A percentile compares a stretch with the other conserved stretches of the same genome.
phyloP scores from a whole-genome alignment of 2,797 vertebrate genomes.

The Macropus fuliginosus region DNA sequence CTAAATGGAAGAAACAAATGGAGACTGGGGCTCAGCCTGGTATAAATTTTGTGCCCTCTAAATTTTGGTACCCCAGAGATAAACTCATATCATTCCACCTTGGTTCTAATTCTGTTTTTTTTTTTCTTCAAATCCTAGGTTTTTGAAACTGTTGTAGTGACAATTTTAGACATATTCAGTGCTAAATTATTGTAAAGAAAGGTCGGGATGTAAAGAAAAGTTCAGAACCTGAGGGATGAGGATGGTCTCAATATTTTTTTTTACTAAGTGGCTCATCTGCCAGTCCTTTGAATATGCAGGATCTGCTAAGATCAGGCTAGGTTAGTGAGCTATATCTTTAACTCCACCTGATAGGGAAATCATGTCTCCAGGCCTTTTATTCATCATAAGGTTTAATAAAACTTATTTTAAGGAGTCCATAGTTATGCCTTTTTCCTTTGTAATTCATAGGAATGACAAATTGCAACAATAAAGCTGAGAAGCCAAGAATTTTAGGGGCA shows the following conservation, averaged over 20 bases:
- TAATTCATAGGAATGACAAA: constrained; percentile 38
- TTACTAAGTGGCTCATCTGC: constrained; percentile 3
- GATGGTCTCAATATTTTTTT: neutral
- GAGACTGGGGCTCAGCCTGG: neutral
- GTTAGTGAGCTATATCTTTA: constrained; percentile 43
- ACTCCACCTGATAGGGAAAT: neutral
- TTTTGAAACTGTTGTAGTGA: neutral
- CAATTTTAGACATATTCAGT: constrained; percentile 19
- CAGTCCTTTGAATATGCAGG: constrained; percentile 28
- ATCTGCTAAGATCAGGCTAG: constrained; percentile 7
- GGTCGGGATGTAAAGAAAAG: constrained; percentile 13
- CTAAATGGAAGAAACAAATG: neutral
- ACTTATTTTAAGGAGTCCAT: constrained; percentile 38
- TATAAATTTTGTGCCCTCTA: neutral
- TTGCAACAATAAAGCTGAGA: constrained; percentile 30
- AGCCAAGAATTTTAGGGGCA: neutral
- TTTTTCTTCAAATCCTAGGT: neutral
- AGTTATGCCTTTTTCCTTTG: constrained; percentile 11
- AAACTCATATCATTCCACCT: neutral
- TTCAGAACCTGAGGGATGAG: neutral
- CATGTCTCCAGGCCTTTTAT: constrained; percentile 1
- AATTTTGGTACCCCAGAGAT: neutral
- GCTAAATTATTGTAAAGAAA: constrained; percentile 19
- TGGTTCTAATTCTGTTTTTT: neutral
- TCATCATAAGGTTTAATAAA: constrained; percentile 34